Evolutionary conservation across 2,797 vertebrate species (phyloP).

Genomic region (Vultur gryphus): DNA sequence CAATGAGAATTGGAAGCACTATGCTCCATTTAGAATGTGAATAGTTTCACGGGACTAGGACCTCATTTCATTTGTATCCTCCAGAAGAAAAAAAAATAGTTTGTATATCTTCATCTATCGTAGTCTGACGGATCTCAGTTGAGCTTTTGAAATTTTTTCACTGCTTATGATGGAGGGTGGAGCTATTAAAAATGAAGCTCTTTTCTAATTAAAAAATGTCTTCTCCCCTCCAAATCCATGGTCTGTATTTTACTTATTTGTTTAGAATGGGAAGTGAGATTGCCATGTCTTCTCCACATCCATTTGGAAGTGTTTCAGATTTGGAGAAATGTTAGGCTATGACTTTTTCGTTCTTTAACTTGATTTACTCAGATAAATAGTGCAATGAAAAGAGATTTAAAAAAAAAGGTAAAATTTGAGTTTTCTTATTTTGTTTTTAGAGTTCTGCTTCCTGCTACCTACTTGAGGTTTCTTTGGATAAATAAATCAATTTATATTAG

Average conservation of each 20-base stretch:
- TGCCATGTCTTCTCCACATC: background rate
- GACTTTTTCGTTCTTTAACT: accelerated
- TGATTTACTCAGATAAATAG: background rate
- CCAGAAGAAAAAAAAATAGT: background rate
- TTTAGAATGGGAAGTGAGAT: background rate
- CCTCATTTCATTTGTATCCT: background rate
- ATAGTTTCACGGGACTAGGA: background rate
- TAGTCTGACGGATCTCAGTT: background rate
- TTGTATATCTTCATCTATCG: background rate
- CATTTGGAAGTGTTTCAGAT: background rate
- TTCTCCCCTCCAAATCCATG: background rate
- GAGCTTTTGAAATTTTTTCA: background rate
- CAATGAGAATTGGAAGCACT: conserved; percentile 25
- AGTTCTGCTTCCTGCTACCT: background rate
- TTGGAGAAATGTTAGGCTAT: background rate
- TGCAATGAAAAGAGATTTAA: background rate
- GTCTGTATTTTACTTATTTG: background rate
- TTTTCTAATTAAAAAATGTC: background rate
- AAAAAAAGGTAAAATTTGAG: background rate
- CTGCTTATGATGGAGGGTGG: background rate
- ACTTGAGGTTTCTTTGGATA: background rate
- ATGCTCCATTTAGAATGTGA: conserved; percentile 9
- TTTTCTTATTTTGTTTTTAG: background rate
- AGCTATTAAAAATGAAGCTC: background rate
- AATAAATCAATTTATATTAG: background rate